These are phyloP conservation scores for Chionis minor DNA, from an alignment of 2,113 vertebrate genomes.

Conservation along the genomic window DNA sequence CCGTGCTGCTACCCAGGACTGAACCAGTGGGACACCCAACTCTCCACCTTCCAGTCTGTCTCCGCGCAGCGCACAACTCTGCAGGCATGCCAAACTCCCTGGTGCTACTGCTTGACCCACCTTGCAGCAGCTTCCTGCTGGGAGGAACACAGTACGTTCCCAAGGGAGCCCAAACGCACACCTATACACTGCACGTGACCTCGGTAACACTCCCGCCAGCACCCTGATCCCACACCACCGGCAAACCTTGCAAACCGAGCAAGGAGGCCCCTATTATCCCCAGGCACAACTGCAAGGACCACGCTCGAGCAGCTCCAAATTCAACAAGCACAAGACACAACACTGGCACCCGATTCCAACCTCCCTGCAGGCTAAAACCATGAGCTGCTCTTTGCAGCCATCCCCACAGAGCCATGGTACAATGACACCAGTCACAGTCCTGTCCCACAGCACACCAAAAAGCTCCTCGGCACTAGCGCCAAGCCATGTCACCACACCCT, in stretches of 20 bases:
- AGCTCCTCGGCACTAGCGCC: not conserved
- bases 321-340: not conserved
- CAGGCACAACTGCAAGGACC: not conserved
- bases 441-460: not conserved
- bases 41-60: not conserved
- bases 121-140: not conserved
- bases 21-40: not conserved
- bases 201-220: rapidly evolving
- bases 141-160: rapidly evolving
- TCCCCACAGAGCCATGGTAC: not conserved
- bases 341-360: not conserved
- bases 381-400: not conserved
- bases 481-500: not conserved
- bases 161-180: not conserved
- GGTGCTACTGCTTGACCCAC: rapidly evolving
- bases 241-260: too few relatives aligned
- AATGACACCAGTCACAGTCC: rapidly evolving
- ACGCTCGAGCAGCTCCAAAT: rapidly evolving
- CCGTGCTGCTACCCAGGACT: rapidly evolving
- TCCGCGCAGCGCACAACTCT: not conserved
- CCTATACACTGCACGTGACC: rapidly evolving
- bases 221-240: not conserved
- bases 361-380: not conserved
- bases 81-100: not conserved
- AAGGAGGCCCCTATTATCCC: not conserved